A percentile compares a stretch with the other conserved stretches of the same genome.
Evolutionary conservation across 1,140 invertebrate genomes (phyloP).

Genomic region (Hypsibius dujardini): DNA sequence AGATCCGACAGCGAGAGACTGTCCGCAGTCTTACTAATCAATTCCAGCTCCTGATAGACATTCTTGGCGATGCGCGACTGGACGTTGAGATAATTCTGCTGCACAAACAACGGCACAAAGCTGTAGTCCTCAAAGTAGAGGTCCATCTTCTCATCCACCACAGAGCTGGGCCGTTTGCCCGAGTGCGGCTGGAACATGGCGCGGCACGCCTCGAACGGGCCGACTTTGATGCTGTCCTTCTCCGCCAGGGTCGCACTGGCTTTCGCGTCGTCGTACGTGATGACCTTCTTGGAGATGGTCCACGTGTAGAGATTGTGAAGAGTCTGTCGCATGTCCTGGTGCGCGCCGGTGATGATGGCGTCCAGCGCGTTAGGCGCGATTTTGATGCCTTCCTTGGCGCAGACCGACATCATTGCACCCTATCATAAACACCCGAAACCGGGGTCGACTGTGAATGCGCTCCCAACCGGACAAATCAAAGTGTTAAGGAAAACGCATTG

Average conservation of each 20-base stretch:
- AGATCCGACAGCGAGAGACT: slow-evolving; percentile 66
- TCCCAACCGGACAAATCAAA: too few species aligned
- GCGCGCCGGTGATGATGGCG: slow-evolving; percentile 66
- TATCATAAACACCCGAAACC: slow-evolving; percentile 27
- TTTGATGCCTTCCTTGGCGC: slow-evolving; percentile 75
- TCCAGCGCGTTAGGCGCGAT: slow-evolving; percentile 53
- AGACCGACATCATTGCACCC: slow-evolving; percentile 70
- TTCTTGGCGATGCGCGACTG: slow-evolving; percentile 45
- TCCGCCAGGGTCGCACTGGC: neutral
- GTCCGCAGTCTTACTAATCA: slow-evolving; percentile 59
- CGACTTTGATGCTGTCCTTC: slow-evolving; percentile 29
- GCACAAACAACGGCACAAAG: slow-evolving; percentile 82
- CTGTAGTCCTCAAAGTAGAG: slow-evolving; percentile 96
- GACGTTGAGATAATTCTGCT: slow-evolving; percentile 74
- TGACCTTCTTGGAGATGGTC: neutral
- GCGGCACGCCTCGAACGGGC: slow-evolving; percentile 77
- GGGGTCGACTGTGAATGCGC: too few species aligned
- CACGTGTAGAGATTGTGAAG: slow-evolving; percentile 42
- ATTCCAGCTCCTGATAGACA: slow-evolving; percentile 39
- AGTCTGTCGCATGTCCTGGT: slow-evolving; percentile 79
- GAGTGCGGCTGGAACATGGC: slow-evolving; percentile 52
- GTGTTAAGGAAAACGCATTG: too few species aligned
- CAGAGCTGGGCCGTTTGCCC: neutral
- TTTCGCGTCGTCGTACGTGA: neutral
- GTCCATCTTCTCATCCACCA: slow-evolving; percentile 51